These are phyloP conservation scores for Nothobranchius furzeri DNA, from an alignment of 2,113 vertebrate genomes.

Conservation along the genomic window DNA sequence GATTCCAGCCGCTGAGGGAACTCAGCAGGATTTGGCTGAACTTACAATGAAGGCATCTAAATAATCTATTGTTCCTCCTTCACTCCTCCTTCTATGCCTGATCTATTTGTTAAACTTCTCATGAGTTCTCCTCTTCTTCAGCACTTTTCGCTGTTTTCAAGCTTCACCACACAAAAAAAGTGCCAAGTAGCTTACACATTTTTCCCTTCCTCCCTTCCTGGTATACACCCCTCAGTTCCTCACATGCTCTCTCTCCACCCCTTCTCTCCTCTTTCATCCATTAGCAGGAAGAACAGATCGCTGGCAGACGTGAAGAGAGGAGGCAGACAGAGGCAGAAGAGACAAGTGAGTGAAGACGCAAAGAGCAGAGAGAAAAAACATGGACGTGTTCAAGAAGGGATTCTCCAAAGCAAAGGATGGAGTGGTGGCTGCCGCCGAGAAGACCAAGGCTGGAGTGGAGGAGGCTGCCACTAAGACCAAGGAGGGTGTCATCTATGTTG, in stretches of 20 bases:
- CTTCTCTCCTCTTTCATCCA: constrained; percentile 21
- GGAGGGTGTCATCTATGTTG: constrained; percentile 93
- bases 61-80: not conserved
- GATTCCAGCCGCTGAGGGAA: too few relatives aligned
- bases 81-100: not conserved
- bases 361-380: constrained; percentile 43
- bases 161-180: not conserved
- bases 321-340: constrained; percentile 3
- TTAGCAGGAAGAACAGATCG: constrained; percentile 43
- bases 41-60: too few relatives aligned
- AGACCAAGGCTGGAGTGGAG: constrained; percentile 94
- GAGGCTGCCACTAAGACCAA: constrained; percentile 95
- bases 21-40: too few relatives aligned
- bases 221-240: constrained; percentile 23
- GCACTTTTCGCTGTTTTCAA: not conserved
- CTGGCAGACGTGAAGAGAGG: constrained; percentile 29
- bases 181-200: constrained; percentile 6
- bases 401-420: constrained; percentile 95
- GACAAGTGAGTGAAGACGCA: not conserved
- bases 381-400: constrained; percentile 96
- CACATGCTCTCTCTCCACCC: constrained; percentile 11
- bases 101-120: not conserved
- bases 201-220: constrained; percentile 24
- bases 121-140: not conserved
- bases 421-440: constrained; percentile 92